Base-by-base conservation (phyloP, 2,888 invertebrate genomes). In the Drosophila longiperda region DNA sequence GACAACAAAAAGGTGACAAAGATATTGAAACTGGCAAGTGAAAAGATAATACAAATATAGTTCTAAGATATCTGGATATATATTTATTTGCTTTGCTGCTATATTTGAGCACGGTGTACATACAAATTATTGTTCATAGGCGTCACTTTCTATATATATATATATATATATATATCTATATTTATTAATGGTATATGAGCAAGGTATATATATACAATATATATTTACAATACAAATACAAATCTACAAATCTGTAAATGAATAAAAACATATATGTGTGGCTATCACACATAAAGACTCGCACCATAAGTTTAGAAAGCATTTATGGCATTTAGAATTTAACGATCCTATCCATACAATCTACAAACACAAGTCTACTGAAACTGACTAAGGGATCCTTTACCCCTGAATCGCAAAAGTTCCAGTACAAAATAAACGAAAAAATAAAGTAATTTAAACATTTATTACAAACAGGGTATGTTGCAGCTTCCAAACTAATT, bases 101-200 rank as follows among this genome's bases (percentile, higher is more conserved):
- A 53, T 48, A 26, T 12, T 55, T 55, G 11, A 29, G 26, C 9
- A 38, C 26, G 26, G n/a, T 45, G 45, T 45, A 26, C 29, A 38
- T 55, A 26, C 38, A 55, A 29, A 38, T 61, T 61, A 88, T 84
- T 84, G 88, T 84, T 84, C 81, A 84, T 84, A 88, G 89, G 87
- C 71, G 65, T 75, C 89, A 86, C 83, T 84, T 81, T 78, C 69
- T 70, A 55, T 52, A 61, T 67, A 67, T 12, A 53, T 20, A 64
- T 42, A 52, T 17, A 33, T 42, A 52, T 71, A 62, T 62, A 33
- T 75, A 49, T 34, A 53, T 33, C 58, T 49, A 40, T 17, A 29
- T 65, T 58, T 54, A 53, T 66, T 36, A 29, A 29, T 29, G 29
- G 29, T 29, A 29, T 29, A 6, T 29, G 29, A 29, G 29, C 29